A percentile compares a stretch with the other conserved stretches of the same genome.
Conservation (phyloP, 2,888 invertebrate genomes). For the Clanis bilineata region DNA sequence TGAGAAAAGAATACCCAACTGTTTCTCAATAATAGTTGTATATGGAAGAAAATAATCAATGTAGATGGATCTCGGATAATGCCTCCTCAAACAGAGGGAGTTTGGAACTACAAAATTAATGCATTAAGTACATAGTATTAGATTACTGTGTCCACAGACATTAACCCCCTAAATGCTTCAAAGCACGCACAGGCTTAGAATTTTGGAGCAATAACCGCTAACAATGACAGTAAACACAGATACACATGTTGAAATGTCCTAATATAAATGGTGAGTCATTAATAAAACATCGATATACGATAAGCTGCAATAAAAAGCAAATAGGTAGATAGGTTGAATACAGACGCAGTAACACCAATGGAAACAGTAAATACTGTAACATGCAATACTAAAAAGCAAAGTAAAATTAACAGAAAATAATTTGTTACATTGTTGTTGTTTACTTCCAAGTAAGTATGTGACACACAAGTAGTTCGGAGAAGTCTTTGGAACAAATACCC, state of each 20-base stretch:
- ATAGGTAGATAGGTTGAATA: background rate
- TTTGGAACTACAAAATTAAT: background rate
- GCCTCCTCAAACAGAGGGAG: background rate
- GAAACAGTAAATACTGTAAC: background rate
- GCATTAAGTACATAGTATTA: background rate
- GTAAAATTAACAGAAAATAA: background rate
- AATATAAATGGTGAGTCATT: constrained; percentile 23
- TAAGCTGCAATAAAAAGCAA: constrained; percentile 19
- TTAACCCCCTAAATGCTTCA: constrained; percentile 6
- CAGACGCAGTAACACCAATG: background rate
- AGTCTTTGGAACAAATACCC: background rate
- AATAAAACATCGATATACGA: constrained; percentile 19
- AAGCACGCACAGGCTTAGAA: constrained; percentile 14
- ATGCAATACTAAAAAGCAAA: background rate
- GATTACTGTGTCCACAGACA: constrained; percentile 7
- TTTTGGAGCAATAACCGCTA: constrained; percentile 21
- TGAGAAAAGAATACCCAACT: background rate
- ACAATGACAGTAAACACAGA: constrained; percentile 20
- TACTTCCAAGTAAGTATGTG: constrained; percentile 23
- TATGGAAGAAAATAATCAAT: background rate
- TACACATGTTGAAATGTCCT: constrained; percentile 15
- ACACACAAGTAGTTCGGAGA: background rate
- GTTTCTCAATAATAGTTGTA: background rate
- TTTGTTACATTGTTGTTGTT: constrained; percentile 16
- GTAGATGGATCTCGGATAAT: background rate